Evolutionary conservation across 2,888 invertebrate genomes (phyloP).

Genomic region (Erannis defoliaria): DNA sequence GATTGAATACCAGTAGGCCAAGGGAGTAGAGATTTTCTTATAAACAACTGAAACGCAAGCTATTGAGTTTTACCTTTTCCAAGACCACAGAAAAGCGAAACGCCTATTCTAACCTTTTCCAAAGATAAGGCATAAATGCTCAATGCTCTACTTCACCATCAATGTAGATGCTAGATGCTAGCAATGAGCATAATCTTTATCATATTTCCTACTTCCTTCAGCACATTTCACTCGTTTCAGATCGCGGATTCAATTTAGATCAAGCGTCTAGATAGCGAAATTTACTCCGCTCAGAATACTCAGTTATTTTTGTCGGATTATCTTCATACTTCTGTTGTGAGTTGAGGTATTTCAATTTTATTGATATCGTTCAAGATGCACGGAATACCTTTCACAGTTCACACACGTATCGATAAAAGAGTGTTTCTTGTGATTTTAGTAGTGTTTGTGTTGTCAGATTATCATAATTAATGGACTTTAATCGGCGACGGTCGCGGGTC

Average conservation of each 20-base stretch:
- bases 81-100: too few species aligned
- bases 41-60: too few species aligned
- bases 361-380: slow-evolving; percentile 39
- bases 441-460: slow-evolving; percentile 55
- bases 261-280: slow-evolving; percentile 61
- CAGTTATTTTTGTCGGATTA: slow-evolving; percentile 62
- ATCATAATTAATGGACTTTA: slow-evolving; percentile 62
- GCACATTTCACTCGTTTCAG: slow-evolving; percentile 68
- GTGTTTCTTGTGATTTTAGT: slow-evolving; percentile 54
- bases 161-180: too few species aligned
- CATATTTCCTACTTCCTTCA: slow-evolving; percentile 64
- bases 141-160: too few species aligned
- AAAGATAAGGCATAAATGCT: too few species aligned
- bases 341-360: slow-evolving; percentile 48
- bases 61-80: too few species aligned
- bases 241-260: slow-evolving; percentile 78
- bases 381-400: slow-evolving; percentile 50
- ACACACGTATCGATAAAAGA: slow-evolving; percentile 48
- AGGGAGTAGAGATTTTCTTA: background rate
- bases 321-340: slow-evolving; percentile 50
- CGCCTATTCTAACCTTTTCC: too few species aligned
- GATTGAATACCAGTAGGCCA: too few species aligned
- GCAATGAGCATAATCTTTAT: slow-evolving; percentile 60
- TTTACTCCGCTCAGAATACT: slow-evolving; percentile 60
- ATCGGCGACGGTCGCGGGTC: slow-evolving; percentile 58